Conservation (phyloP, 2,113 vertebrate species). For the Actenoides lindsayi region DNA sequence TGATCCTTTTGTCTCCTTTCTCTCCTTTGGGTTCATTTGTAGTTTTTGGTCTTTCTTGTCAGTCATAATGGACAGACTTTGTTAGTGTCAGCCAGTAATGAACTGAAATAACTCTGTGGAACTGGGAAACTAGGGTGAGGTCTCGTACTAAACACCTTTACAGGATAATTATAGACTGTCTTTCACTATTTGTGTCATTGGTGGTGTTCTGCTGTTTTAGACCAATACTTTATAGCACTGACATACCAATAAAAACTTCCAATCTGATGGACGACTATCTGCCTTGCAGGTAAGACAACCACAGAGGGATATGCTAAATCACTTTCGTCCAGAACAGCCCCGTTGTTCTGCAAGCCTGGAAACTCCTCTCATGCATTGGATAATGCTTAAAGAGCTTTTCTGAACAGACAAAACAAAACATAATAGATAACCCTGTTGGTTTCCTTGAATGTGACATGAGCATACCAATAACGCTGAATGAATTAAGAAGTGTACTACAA, state of each 20-base stretch:
- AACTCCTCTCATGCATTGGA: neutral
- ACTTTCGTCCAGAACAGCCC: neutral
- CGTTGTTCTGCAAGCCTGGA: neutral
- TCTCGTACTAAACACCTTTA: neutral
- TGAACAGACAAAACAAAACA: neutral
- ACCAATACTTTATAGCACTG: neutral
- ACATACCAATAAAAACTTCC: conserved; percentile 16
- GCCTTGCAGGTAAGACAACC: conserved; percentile 26
- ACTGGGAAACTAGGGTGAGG: neutral
- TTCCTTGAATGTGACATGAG: neutral
- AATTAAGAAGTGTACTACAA: neutral
- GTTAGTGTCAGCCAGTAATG: neutral
- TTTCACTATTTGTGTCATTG: neutral
- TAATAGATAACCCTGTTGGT: neutral
- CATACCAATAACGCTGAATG: neutral
- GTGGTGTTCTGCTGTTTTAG: neutral
- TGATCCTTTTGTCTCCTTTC: neutral
- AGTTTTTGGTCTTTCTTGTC: neutral
- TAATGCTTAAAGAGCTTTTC: conserved; percentile 21
- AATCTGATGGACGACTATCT: conserved; percentile 6
- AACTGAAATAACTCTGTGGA: neutral
- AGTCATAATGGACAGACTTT: neutral
- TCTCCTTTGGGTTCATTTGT: neutral
- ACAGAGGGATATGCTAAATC: conserved; percentile 26
- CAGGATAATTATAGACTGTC: neutral